These are phyloP conservation scores for Parapsyche elsis DNA, from an alignment of 1,140 invertebrate species.

Conservation along the genomic window DNA sequence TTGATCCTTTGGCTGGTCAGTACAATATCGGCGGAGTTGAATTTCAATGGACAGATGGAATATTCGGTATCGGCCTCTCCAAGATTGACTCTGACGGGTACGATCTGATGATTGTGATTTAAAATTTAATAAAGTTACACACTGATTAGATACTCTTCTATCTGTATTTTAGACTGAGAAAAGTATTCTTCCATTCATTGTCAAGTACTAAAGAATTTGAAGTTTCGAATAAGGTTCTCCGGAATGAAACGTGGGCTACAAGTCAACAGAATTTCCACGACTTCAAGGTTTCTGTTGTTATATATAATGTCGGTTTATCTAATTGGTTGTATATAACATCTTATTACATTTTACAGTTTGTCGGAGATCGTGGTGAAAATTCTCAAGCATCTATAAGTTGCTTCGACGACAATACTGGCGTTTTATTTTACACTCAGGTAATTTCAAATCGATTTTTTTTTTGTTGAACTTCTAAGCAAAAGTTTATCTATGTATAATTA, in stretches of 20 bases:
- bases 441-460: too few relatives aligned
- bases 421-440: conserved; percentile 81
- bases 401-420: conserved; percentile 74
- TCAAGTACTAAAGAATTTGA: conserved; percentile 80
- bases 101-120: not conserved
- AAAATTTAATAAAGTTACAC: not conserved
- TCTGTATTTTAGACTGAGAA: conserved; percentile 67
- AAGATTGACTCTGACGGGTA: conserved; percentile 60
- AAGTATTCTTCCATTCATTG: conserved; percentile 80
- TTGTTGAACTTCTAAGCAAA: too few relatives aligned
- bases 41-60: conserved; percentile 76
- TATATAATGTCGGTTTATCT: not conserved
- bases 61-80: conserved; percentile 72
- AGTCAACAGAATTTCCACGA: conserved; percentile 73
- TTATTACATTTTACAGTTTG: conserved; percentile 20
- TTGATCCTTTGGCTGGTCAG: conserved; percentile 74
- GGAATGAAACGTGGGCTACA: conserved; percentile 72
- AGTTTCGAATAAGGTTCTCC: conserved; percentile 75
- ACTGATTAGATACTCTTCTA: not conserved
- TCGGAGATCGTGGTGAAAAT: conserved; percentile 75
- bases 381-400: conserved; percentile 80
- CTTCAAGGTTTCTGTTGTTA: conserved; percentile 70
- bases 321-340: conserved; percentile 11
- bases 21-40: conserved; percentile 72
- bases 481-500: not conserved